These are phyloP conservation scores for Nixonia krombeini DNA, from an alignment of 1,140 invertebrate genomes.

Conservation along the genomic window DNA sequence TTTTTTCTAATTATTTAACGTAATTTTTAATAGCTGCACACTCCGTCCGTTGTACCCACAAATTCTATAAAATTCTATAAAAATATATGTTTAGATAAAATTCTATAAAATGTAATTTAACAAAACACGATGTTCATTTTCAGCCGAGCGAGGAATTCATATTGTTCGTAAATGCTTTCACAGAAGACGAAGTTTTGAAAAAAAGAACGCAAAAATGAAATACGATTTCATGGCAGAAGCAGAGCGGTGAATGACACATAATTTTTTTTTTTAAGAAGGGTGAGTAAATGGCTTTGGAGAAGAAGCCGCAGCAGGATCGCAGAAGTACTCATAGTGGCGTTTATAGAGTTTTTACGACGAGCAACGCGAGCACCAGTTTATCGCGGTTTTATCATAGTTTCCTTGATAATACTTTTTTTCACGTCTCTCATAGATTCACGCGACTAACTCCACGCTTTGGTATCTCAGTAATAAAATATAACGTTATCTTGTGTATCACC, in stretches of 20 bases:
- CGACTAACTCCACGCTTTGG: constrained; percentile 4
- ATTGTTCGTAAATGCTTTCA: neutral
- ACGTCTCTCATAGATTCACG: constrained; percentile 1
- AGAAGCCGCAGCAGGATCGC: constrained; percentile 9
- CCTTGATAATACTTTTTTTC: constrained; percentile 18
- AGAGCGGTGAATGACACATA: constrained; percentile 16
- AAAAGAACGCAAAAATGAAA: constrained; percentile 6
- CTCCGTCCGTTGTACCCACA: too few species aligned
- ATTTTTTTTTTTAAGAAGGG: constrained; percentile 13
- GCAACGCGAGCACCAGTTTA: constrained; percentile 20
- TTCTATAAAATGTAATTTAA: too few species aligned
- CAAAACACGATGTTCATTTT: neutral
- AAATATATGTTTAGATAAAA: too few species aligned
- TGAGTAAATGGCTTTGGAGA: constrained; percentile 20
- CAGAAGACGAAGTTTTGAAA: neutral
- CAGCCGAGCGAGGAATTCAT: neutral
- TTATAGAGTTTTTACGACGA: constrained; percentile 28
- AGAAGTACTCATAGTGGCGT: constrained; percentile 15
- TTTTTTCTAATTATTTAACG: too few species aligned
- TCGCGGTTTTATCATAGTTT: constrained; percentile 23
- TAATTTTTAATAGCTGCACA: too few species aligned
- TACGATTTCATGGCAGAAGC: constrained; percentile 3
- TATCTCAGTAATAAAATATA: neutral
- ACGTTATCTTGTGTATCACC: constrained; percentile 4
- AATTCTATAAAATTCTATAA: too few species aligned